Evolutionary conservation across 2,888 invertebrate genomes (phyloP).

Genomic region (Saturnia pavonia): DNA sequence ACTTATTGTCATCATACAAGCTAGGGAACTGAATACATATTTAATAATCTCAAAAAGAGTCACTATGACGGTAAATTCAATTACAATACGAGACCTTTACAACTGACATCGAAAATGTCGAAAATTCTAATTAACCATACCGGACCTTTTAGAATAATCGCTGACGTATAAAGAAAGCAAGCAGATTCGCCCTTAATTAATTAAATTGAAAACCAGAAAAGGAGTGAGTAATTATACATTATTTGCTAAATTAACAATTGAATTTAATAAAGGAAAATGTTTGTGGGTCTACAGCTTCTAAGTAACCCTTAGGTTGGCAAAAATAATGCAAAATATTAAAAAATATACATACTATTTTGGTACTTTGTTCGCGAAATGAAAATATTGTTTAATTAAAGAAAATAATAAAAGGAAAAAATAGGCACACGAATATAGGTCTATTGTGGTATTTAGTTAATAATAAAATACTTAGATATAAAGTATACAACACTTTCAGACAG

Average conservation of each 20-base stretch:
- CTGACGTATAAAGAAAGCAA: background rate
- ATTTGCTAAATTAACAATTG: constrained; percentile 20
- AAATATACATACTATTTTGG: background rate
- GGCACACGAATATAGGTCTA: too few relatives aligned
- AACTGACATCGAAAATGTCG: background rate
- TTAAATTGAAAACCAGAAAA: constrained; percentile 16
- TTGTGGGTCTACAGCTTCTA: background rate
- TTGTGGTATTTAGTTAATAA: too few relatives aligned
- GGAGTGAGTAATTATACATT: constrained; percentile 12
- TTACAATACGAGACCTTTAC: background rate
- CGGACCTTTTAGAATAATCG: constrained; percentile 7
- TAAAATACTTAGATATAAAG: too few relatives aligned
- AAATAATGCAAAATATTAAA: background rate
- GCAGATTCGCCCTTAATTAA: constrained; percentile 10
- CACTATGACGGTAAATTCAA: too few relatives aligned
- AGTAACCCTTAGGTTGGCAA: background rate
- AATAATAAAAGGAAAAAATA: too few relatives aligned
- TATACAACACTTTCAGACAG: too few relatives aligned
- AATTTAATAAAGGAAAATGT: constrained; percentile 18
- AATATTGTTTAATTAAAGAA: too few relatives aligned
- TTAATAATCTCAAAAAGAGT: too few relatives aligned
- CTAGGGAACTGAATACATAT: too few relatives aligned
- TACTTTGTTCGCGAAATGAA: too few relatives aligned
- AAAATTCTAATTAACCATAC: constrained; percentile 5
- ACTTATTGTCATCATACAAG: too few relatives aligned